phyloP scores from a whole-genome alignment of 2,888 invertebrate species.

The Temnothorax ravouxi region DNA sequence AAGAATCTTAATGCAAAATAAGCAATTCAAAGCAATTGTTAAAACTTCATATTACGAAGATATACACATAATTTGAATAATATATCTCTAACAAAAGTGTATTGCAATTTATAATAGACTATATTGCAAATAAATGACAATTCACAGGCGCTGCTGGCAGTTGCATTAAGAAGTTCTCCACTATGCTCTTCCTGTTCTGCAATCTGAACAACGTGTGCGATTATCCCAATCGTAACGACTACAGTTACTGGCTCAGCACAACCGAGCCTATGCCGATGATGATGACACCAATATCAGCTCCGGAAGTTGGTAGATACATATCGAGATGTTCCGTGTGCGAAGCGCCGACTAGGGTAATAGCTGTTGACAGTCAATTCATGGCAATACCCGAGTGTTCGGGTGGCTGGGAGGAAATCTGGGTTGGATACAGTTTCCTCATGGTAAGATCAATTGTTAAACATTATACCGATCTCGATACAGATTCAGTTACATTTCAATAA shows the following conservation, averaged over 20 bases:
- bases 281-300: constrained; percentile 96
- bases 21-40: neutral
- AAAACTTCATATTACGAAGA: neutral
- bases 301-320: constrained; percentile 95
- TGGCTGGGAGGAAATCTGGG: constrained; percentile 98
- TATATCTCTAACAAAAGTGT: neutral
- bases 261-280: constrained; percentile 96
- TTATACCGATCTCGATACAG: neutral
- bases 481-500: neutral
- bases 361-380: constrained; percentile 97
- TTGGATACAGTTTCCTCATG: constrained; percentile 99
- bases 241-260: constrained; percentile 99
- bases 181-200: constrained; percentile 99
- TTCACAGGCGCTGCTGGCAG: constrained; percentile 94
- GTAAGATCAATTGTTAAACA: constrained; percentile 87
- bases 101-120: neutral
- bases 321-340: constrained; percentile 98
- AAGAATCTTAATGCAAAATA: neutral
- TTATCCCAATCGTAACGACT: constrained; percentile 97
- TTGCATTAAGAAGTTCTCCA: constrained; percentile 96
- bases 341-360: constrained; percentile 95
- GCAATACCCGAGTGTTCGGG: constrained; percentile 95
- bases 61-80: neutral
- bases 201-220: constrained; percentile 97
- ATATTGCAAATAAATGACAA: constrained; percentile 49